Conservation (phyloP, 2,797 vertebrate species). For the Crenichthys baileyi region DNA sequence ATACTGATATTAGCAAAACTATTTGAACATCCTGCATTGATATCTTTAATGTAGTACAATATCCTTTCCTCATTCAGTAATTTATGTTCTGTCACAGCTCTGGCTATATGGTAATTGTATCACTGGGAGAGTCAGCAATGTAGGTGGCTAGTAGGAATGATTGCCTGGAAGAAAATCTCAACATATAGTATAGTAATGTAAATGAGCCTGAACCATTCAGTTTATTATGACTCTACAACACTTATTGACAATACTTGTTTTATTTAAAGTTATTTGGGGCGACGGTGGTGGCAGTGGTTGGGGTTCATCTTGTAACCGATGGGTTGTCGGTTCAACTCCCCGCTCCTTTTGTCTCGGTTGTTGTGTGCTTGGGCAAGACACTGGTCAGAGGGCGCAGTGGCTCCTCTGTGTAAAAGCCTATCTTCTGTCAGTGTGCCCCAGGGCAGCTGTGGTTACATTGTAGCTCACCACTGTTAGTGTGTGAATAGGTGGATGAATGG, state of each 20-base stretch:
- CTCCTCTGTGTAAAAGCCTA: too few relatives aligned
- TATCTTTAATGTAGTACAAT: not conserved
- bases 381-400: too few relatives aligned
- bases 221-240: not conserved
- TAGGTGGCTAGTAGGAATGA: not conserved
- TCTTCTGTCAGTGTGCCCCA: too few relatives aligned
- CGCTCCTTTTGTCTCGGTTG: too few relatives aligned
- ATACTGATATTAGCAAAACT: not conserved
- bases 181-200: not conserved
- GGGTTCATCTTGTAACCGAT: too few relatives aligned
- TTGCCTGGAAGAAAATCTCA: not conserved
- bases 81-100: not conserved
- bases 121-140: not conserved
- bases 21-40: not conserved
- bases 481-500: too few relatives aligned
- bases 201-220: too few relatives aligned
- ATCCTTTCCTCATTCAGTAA: not conserved
- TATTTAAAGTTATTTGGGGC: not conserved
- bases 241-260: not conserved
- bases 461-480: too few relatives aligned
- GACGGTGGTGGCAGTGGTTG: too few relatives aligned
- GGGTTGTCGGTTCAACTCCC: too few relatives aligned
- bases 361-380: too few relatives aligned
- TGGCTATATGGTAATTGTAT: not conserved
- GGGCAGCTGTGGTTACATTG: too few relatives aligned